phyloP scores from a whole-genome alignment of 2,113 vertebrate genomes.

The Takifugu flavidus region DNA sequence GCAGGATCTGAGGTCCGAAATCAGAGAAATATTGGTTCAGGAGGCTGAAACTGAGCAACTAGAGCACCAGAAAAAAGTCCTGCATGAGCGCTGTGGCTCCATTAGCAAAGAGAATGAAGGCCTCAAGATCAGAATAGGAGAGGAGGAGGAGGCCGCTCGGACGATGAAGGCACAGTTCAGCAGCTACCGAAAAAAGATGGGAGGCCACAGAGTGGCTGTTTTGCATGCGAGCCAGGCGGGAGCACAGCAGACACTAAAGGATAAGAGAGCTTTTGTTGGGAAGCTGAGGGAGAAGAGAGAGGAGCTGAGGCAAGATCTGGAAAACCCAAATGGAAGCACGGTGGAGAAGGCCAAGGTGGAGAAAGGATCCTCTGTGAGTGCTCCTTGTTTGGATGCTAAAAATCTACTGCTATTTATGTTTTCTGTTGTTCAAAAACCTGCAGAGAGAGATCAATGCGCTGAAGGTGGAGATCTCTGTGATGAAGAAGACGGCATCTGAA shows the following conservation, averaged over 20 bases:
- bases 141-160: constrained; percentile 42
- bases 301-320: constrained; percentile 54
- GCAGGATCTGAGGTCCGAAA: constrained; percentile 41
- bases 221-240: constrained; percentile 32
- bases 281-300: constrained; percentile 46
- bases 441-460: constrained; percentile 55
- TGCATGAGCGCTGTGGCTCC: constrained; percentile 23
- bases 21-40: constrained; percentile 32
- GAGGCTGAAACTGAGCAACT: constrained; percentile 45
- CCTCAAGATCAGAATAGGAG: constrained; percentile 30
- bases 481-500: constrained; percentile 15
- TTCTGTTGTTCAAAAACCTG: not conserved
- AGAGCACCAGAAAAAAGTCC: constrained; percentile 6
- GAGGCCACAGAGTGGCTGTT: constrained; percentile 47
- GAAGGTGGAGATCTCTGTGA: constrained; percentile 32
- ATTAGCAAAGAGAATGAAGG: constrained; percentile 40
- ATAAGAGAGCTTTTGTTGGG: constrained; percentile 47
- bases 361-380: not conserved
- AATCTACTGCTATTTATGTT: too few species aligned
- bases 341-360: constrained; percentile 57
- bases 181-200: constrained; percentile 61
- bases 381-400: too few species aligned
- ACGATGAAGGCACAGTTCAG: constrained; percentile 19
- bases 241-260: constrained; percentile 47
- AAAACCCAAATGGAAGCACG: constrained; percentile 56